A percentile compares a stretch with the other conserved stretches of the same genome.
Evolutionary conservation across 2,888 invertebrate species (phyloP).

Genomic region (Andrena flavipes): DNA sequence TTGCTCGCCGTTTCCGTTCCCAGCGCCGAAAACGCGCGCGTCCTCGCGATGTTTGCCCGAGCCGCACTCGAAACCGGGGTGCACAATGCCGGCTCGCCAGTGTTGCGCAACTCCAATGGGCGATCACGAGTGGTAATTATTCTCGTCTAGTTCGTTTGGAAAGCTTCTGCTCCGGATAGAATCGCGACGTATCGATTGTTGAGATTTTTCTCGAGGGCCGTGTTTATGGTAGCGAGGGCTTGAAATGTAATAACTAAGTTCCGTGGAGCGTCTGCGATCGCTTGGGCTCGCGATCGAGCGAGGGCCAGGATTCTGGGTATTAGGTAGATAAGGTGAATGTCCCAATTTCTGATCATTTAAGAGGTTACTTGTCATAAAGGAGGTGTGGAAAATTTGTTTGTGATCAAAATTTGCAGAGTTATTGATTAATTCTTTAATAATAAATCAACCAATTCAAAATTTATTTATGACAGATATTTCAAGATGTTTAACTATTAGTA

Average conservation of each 20-base stretch:
- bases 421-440: too few relatives aligned
- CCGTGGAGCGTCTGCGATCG: conserved; percentile 3
- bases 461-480: too few relatives aligned
- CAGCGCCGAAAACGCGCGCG: conserved; percentile 36
- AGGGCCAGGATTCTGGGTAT: not conserved
- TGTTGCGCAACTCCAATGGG: conserved; percentile 4
- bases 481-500: too few relatives aligned
- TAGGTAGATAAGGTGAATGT: too few relatives aligned
- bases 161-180: conserved; percentile 10
- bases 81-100: conserved; percentile 30
- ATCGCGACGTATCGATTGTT: conserved; percentile 21
- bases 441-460: too few relatives aligned
- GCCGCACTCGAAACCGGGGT: conserved; percentile 17
- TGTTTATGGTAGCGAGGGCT: not conserved
- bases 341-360: too few relatives aligned
- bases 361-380: too few relatives aligned
- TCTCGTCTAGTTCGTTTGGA: conserved; percentile 9
- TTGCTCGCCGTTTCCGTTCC: conserved; percentile 57
- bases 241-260: not conserved
- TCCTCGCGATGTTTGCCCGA: conserved; percentile 36
- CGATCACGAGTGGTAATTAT: conserved; percentile 38
- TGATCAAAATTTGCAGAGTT: too few relatives aligned
- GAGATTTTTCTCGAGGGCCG: conserved; percentile 15
- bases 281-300: not conserved
- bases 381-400: too few relatives aligned